Evolutionary conservation across 2,888 invertebrate genomes (phyloP), one percentile per base, ranked within the genome.

Genomic region (Meteorus cinctellus): DNA sequence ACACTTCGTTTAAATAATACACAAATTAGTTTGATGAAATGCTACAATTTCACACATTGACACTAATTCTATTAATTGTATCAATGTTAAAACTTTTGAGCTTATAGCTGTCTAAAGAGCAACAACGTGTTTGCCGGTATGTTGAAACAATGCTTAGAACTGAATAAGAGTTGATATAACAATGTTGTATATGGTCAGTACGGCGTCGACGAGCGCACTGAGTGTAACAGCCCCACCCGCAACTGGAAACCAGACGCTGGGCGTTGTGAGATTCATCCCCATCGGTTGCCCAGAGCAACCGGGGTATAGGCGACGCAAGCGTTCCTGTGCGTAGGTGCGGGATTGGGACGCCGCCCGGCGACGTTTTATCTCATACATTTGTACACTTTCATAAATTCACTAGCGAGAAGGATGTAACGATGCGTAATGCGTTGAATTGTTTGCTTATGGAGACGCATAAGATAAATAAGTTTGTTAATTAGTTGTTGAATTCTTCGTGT

Each of bases 231-330:
- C 87, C 87, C 87, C 87, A 84, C 87, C 87, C 87, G 87, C 87
- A 81, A 82, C 81, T 83, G 82, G 81, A 83, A 82, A 85, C 81
- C 81, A 84, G 86, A 84, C 86, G 86, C 85, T 86, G 81, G 86
- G 87, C 87, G 86, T 87, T 85, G 84, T 84, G 83, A 85, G 85
- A 86, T 87, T 86, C 87, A 87, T 86, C 87, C 87, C 87, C 85
- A 84, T 84, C 85, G 84, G 87, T 87, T 87, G 87, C 87, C 85
- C 85, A 76, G 85, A 84, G 86, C 87, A 86, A 86, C 87, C 76
- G 74, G 78, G 77, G 75, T 74, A 79, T 78, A 78, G 73, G 67
- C 77, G 82, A 76, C 79, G 83, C 82, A 83, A 81, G 82, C 82
- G 82, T 81, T 75, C 79, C 78, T 74, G 79, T 51, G 34, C 69